Evolutionary conservation across 2,797 vertebrate species (phyloP), one percentile per base, ranked within the genome.

Genomic region (Sternotherus odoratus): DNA sequence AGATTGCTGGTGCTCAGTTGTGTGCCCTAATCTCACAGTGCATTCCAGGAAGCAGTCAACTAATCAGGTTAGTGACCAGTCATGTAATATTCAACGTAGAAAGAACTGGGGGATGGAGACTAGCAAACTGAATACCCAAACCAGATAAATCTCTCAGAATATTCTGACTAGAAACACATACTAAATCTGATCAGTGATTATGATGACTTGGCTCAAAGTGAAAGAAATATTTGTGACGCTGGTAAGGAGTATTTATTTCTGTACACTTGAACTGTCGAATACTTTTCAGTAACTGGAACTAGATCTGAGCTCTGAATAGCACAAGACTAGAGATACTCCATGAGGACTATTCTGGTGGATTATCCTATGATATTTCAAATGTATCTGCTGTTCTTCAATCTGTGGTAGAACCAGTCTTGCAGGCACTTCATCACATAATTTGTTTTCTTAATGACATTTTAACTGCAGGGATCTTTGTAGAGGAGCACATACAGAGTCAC

Each of bases 161-260:
- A 90, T 89, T 6, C 57, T 83, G 82, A 89, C 43, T 92, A 60
- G 79, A 3, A 48, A 0, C 0, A 60, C 80, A 19, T 77, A 86
- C 33, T 43, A 87, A 91, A 86, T 48, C 26, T 83, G 77, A 92
- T 89, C 77, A 92, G 74, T 79, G 79, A 69, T 85, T 93, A 82
- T 36, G 54, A 91, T 89, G 77, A 89, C 91, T 94, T 94, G 85
- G 48, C 51, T 78, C 83, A 92, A 91, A 94, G 66, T 69, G 48
- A 93, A 94, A 89, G 74, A 93, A 92, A 69, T 89, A 91, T 33
- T 51, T 89, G 53, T 83, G 19, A 23, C 82, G 9, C 50, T 91
- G 1, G 0, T 33, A 94, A 74, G 51, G 95, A 51, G 43, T 0
- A 60, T 95, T 92, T 94, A 93, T 93, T 89, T 36, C 92, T 86